Percentiles rank a stretch among this genome's conserved stretches.
phyloP scores from a whole-genome alignment of 1,140 invertebrate genomes.

The Ladona fulva region DNA sequence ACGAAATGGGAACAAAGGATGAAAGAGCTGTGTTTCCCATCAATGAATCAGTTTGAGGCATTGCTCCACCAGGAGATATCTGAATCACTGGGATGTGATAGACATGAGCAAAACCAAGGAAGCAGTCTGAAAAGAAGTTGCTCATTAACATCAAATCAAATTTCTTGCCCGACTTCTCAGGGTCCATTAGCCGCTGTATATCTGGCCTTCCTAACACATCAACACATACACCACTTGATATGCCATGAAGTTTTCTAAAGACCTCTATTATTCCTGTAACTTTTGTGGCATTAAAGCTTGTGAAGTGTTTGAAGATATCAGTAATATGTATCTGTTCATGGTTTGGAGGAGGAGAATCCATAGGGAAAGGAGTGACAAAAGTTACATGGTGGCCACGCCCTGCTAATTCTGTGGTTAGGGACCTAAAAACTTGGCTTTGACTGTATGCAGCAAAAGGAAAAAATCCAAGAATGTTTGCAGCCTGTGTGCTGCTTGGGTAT shows the following conservation, averaged over 20 bases:
- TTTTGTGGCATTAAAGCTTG: not conserved
- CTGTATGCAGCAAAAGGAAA: conserved; percentile 42
- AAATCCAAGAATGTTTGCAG: conserved; percentile 40
- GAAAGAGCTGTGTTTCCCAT: conserved; percentile 21
- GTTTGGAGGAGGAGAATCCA: conserved; percentile 24
- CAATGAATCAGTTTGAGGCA: not conserved
- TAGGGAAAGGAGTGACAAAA: conserved; percentile 38
- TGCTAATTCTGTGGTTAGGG: conserved; percentile 40
- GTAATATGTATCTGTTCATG: conserved; percentile 21
- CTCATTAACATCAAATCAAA: conserved; percentile 21
- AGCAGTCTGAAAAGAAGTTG: conserved; percentile 28
- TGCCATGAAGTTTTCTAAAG: not conserved
- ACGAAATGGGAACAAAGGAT: conserved; percentile 14
- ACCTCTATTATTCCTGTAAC: not conserved
- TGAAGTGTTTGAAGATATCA: not conserved
- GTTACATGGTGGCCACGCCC: conserved; percentile 50
- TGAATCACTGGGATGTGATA: conserved; percentile 15
- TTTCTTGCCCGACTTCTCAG: not conserved
- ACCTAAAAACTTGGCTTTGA: conserved; percentile 43
- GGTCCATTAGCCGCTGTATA: not conserved
- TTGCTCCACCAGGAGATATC: not conserved
- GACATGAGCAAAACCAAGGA: not conserved
- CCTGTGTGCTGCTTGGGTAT: not conserved
- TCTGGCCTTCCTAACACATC: not conserved
- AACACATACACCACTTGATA: not conserved